Evolutionary conservation across 2,888 invertebrate genomes (phyloP).

Genomic region (Volucella zonaria): DNA sequence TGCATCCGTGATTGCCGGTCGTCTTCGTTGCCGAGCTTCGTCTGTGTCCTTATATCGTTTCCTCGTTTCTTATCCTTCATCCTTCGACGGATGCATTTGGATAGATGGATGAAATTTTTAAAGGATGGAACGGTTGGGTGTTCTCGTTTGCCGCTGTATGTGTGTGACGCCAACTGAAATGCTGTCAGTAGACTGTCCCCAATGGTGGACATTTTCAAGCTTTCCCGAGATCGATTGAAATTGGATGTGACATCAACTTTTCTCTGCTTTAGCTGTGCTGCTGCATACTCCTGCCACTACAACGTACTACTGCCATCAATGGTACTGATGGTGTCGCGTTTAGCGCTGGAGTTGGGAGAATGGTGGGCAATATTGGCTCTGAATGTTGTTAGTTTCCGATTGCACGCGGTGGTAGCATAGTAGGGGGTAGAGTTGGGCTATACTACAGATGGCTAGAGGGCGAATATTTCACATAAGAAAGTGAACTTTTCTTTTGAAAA

Average conservation of each 20-base stretch:
- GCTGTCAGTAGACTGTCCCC: slow-evolving; percentile 76
- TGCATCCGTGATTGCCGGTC: slow-evolving; percentile 70
- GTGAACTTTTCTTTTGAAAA: slow-evolving; percentile 73
- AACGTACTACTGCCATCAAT: too few species aligned
- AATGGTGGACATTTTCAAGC: slow-evolving; percentile 76
- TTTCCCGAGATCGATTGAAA: slow-evolving; percentile 77
- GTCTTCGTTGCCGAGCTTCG: slow-evolving; percentile 44
- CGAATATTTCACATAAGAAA: slow-evolving; percentile 73
- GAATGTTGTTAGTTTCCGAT: slow-evolving; percentile 65
- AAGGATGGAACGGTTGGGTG: slow-evolving; percentile 26
- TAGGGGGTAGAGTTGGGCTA: slow-evolving; percentile 6
- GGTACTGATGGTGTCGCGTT: slow-evolving; percentile 20
- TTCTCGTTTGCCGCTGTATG: slow-evolving; percentile 63
- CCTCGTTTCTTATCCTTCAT: slow-evolving; percentile 32
- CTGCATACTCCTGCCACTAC: slow-evolving; percentile 1
- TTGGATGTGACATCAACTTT: slow-evolving; percentile 77
- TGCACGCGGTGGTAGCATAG: background rate
- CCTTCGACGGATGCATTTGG: slow-evolving; percentile 60
- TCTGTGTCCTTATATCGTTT: slow-evolving; percentile 33
- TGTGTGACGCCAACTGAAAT: slow-evolving; percentile 74
- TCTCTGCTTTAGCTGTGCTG: slow-evolving; percentile 64
- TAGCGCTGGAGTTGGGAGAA: background rate
- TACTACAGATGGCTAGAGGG: slow-evolving; percentile 46
- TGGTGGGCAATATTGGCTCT: background rate
- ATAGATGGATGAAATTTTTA: slow-evolving; percentile 66